Percentiles rank a stretch among this genome's conserved stretches.
phyloP scores from a whole-genome alignment of 2,888 invertebrate genomes.

The Leucania comma region DNA sequence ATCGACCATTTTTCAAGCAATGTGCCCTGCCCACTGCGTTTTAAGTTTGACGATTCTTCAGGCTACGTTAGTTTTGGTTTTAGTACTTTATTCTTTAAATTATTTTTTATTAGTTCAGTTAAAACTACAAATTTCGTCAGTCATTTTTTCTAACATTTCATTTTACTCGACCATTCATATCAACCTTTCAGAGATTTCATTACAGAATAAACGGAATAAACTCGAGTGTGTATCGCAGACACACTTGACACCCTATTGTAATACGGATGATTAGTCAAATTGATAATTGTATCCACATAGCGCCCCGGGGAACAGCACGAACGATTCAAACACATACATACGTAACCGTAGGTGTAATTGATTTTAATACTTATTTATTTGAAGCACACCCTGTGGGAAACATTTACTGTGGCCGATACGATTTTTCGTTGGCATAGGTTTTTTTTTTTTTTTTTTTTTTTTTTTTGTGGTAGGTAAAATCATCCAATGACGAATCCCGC shows the following conservation, averaged over 20 bases:
- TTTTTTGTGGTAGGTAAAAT: no score
- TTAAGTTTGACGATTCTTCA: no score
- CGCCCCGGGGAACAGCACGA: slow-evolving; percentile 3
- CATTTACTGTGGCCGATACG: slow-evolving; percentile 17
- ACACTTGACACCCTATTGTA: not conserved
- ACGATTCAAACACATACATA: not conserved
- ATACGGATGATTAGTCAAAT: slow-evolving; percentile 23
- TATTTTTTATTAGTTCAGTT: no score
- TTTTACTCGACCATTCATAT: not conserved
- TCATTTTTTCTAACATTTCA: not conserved
- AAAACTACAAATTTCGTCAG: not conserved
- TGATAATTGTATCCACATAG: slow-evolving; percentile 17
- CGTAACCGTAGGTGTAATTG: slow-evolving; percentile 33
- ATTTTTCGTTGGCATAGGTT: slow-evolving; percentile 1
- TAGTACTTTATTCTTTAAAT: no score
- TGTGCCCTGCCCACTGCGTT: no score
- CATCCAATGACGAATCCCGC: no score
- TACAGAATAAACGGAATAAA: not conserved
- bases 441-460: no score
- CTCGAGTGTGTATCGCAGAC: not conserved
- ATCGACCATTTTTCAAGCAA: no score
- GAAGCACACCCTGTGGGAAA: not conserved
- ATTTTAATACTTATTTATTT: slow-evolving; percentile 35
- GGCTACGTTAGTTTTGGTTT: no score
- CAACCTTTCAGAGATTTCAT: not conserved